Base-by-base conservation (phyloP, 2,888 invertebrate genomes). In the Orthosia gracilis region DNA sequence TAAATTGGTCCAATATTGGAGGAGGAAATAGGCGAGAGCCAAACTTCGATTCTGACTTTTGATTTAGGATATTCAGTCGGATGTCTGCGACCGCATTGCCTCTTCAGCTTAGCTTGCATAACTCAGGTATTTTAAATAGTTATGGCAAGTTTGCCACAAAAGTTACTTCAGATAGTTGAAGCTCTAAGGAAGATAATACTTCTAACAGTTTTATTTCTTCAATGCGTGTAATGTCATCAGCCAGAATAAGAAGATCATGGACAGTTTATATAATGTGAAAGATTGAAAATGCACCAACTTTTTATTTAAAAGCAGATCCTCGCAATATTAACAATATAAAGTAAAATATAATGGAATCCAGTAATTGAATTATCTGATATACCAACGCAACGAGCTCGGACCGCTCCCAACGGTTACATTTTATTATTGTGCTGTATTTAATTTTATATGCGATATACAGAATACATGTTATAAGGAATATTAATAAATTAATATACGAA, bases 351-450 rank as follows among this genome's bases (percentile, higher is more conserved):
- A 71, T 71, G 65, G 52, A 65, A 64, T 49, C 26, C 54, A 50
- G 80, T 74, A 68, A 82, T 76, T 76, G 18, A 83, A 84, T 83
- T 74, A 77, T 61, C 76, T 62, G 70, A 65, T 71, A 64, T 61
- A 65, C 18, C 57, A 11, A 62, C 21, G 63, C 69, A 68, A 76
- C 68, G 68, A 67, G 61, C 3, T 31, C 57, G 61, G 26, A 52
- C 47, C 57, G 71, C 63, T 69, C 66, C 21, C 26, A 52, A 45
- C n/a, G 58, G 45, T 76, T 49, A 58, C 23, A 68, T 82, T 75
- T 72, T 80, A 72, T 80, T 75, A 45, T 61, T 54, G 23, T 15
- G 31, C 15, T 66, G 76, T 57, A 58, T 78, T 75, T 31, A 31
- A 64, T 64, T 71, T 80, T 59, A 59, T 64, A 18, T 40, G 58